Evolutionary conservation across 2,797 vertebrate genomes (phyloP).

Genomic region (Dendrocincla fuliginosa): DNA sequence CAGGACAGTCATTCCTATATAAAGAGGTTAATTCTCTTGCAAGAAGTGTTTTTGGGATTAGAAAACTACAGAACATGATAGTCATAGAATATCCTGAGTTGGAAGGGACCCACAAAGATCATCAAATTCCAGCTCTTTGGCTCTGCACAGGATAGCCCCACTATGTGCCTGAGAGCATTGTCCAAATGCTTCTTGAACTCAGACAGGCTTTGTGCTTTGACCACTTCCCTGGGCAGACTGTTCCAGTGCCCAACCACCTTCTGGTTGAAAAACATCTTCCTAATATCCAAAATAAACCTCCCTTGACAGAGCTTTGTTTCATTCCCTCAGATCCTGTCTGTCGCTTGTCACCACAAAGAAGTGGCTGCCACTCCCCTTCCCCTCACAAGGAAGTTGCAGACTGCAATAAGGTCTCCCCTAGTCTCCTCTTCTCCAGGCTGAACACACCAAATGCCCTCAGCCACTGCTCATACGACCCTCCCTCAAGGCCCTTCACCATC

Average conservation of each 20-base stretch:
- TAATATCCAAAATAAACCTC: not conserved
- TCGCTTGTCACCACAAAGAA: not conserved
- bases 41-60: not conserved
- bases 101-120: not conserved
- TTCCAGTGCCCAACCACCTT: not conserved
- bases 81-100: not conserved
- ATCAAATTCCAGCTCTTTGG: not conserved
- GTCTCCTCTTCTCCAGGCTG: not conserved
- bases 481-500: not conserved
- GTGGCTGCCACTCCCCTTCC: not conserved
- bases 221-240: not conserved
- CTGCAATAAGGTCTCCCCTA: too few species aligned
- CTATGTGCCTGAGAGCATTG: not conserved
- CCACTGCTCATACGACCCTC: not conserved
- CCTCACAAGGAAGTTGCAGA: not conserved
- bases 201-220: not conserved
- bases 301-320: fast-evolving
- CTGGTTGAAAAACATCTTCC: not conserved
- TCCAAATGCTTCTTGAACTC: not conserved
- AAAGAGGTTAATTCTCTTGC: not conserved
- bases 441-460: fast-evolving
- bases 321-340: not conserved
- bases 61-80: not conserved
- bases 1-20: not conserved
- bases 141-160: too few species aligned